Evolutionary conservation across 2,113 vertebrate species (phyloP), one percentile per base, ranked within the genome.

Genomic region (Clinocottus analis): DNA sequence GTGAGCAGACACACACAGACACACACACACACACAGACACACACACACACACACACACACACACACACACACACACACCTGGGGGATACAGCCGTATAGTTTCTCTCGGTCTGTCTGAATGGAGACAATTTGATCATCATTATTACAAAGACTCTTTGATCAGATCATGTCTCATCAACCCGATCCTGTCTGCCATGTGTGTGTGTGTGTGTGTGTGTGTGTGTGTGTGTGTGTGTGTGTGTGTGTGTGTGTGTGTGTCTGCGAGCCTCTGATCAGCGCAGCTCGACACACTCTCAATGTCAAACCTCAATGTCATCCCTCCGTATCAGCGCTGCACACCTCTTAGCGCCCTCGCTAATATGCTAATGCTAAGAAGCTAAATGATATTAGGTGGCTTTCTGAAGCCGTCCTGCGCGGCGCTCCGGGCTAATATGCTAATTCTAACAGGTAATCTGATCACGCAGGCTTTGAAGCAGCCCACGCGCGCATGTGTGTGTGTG

Each of bases 351-450:
- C 70, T 35, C 33, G 58, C 88, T 92, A 82, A 88, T 86, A 59
- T 61, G 79, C 76, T 58, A 51, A 72, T 67, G 80, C 85, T 90
- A 79, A 72, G 17, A 74, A 83, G 77, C 75, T 79, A 89, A 89
- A 86, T 78, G 68, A 70, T 79, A 85, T 89, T 64, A 83, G 83
- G 74, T 75, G 58, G 84, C 80, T 53, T 82, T 82, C 77, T 87
- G 85, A 84, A 43, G 83, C 77, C 4, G 10, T 45, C 72, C 87
- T 81, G 76, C 85, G 35, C 58, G 12, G 51, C 3, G 79, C 87
- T 89, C 49, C 80, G 2, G 88, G 90, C 91, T 92, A 89, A 90
- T 91, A 90, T 92, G 91, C 87, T 90, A 92, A 91, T 91, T 88
- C 87, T 92, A 92, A 88, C 84, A 89, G 90, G 85, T 90, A 85